phyloP scores from a whole-genome alignment of 2,113 vertebrate species.

The Heterotilapia buettikoferi region DNA sequence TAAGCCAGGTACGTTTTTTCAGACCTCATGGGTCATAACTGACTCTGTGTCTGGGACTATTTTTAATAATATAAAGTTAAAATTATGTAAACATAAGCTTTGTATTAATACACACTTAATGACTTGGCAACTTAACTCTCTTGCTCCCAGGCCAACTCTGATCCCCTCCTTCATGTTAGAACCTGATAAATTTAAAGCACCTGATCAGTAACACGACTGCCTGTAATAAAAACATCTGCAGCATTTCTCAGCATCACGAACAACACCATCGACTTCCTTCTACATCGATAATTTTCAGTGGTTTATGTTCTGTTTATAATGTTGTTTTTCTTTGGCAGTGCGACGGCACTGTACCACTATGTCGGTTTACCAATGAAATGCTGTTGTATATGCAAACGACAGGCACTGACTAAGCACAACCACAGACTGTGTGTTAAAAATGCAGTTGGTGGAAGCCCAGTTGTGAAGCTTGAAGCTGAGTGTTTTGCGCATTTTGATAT shows the following conservation, averaged over 20 bases:
- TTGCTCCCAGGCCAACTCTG: not conserved
- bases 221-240: not conserved
- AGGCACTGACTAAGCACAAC: not conserved
- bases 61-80: not conserved
- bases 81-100: not conserved
- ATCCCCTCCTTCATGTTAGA: not conserved
- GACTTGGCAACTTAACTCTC: not conserved
- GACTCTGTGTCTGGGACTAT: not conserved
- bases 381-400: not conserved
- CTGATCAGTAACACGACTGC: not conserved
- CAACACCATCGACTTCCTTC: not conserved
- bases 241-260: not conserved
- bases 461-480: not conserved
- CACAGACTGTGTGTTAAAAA: not conserved
- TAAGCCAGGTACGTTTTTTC: not conserved
- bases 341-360: rapidly evolving
- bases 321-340: not conserved
- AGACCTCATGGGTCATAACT: not conserved
- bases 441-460: not conserved
- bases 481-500: not conserved
- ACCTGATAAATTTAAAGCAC: not conserved
- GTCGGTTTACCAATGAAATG: not conserved
- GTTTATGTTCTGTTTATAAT: not conserved
- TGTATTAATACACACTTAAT: not conserved
- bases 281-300: not conserved